Base-by-base conservation (phyloP, 2,888 invertebrate species). In the Volucella bombylans region DNA sequence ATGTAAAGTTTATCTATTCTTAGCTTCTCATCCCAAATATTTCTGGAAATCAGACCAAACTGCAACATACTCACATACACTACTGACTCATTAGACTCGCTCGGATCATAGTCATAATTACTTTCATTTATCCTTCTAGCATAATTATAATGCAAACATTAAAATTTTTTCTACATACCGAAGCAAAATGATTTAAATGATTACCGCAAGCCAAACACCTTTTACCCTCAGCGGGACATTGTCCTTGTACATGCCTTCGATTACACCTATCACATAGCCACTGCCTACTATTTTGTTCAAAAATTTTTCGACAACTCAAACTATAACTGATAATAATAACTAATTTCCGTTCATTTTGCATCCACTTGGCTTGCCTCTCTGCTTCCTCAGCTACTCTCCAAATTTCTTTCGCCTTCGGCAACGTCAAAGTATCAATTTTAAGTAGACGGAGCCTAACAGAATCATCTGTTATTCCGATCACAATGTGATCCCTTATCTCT, bases 401-500 rank as follows among this genome's bases (percentile, higher is more conserved):
- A 11, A 49, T 49, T 55, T n/a, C n/a, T n/a, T n/a, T n/a, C n/a
- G n/a, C n/a, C n/a, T n/a, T n/a, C n/a, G n/a, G n/a, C n/a, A n/a
- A 45, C 18, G 31, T 39, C 57, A 57, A 67, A 49, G n/a, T 8
- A n/a, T 67, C 67, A 38, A 41, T 49, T 15, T 59, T 67, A n/a
- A 76, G 55, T 38, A 67, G n/a, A 8, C 67, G 50, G 4, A 76
- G 50, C 14, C 76, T 39, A 2, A 64, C 73, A 52, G 23, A 10
- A 11, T 72, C 61, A 38, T 72, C 72, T n/a, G 43, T 54, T 52
- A 62, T 62, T 1, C 52, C 72, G 15, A 61, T 72, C 0, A 73
- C 73, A 39, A 73, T 73, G 10, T 64, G 67, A 11, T 52, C 67
- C 10, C 76, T 39, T 62, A 76, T 67, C 15, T 73, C 64, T 43